Evolutionary conservation across 2,888 invertebrate species (phyloP).

Genomic region (Pyrrhosoma nymphula): DNA sequence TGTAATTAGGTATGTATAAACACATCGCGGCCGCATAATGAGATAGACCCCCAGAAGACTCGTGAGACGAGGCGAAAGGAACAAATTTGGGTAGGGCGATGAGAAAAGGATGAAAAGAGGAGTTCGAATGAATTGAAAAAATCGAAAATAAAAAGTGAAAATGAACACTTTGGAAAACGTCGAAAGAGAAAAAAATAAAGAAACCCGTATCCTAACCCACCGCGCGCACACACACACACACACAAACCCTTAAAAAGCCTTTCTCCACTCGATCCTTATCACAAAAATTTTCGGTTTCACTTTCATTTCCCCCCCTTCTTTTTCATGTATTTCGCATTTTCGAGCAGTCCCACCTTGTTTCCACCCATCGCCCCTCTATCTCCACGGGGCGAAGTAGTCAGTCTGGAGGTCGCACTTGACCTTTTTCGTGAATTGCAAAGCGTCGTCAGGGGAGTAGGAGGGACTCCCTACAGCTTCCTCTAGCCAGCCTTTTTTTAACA

Average conservation of each 20-base stretch:
- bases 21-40: neutral
- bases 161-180: neutral
- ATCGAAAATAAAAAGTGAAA: no score
- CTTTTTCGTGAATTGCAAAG: neutral
- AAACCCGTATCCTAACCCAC: neutral
- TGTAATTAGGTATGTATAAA: no score
- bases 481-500: no score
- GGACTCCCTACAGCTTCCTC: no score
- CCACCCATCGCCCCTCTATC: neutral
- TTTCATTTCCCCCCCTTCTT: neutral
- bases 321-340: neutral
- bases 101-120: neutral
- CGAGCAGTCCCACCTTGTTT: no score
- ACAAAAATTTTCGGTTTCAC: no score
- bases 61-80: no score
- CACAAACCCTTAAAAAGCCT: neutral
- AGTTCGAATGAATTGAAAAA: neutral
- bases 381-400: neutral
- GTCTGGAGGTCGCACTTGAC: neutral
- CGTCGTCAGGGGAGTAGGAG: no score
- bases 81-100: no score
- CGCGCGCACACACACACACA: no score
- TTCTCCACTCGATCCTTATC: neutral
- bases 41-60: neutral
- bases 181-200: neutral